Base-by-base conservation (phyloP, 2,113 vertebrate species). In the Etheostoma cragini region DNA sequence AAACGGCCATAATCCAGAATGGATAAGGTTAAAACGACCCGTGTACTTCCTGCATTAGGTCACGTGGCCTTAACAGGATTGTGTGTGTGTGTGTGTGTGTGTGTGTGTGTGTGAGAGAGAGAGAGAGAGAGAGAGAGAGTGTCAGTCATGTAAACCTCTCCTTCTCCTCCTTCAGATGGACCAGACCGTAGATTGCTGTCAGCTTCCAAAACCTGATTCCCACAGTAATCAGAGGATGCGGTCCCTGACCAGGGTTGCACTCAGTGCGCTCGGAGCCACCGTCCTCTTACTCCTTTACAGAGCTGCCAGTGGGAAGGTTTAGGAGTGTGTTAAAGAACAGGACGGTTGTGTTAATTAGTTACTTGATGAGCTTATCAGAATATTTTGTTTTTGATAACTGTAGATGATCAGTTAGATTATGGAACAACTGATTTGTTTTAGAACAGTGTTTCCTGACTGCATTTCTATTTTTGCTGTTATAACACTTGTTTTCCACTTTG, bases 241-340 rank as follows among this genome's bases (percentile, higher is more conserved):
- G 84, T 49, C 88, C 82, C 69, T 95, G 30, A 94, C 91, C 88
- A 79, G 86, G 12, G 91, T 94, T 12, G 82, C 76, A 1, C 24
- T 96, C 76, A 88, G 94, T 42, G 12, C 94, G 12, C 83, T 97
- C 4, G 96, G 96, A 75, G 94, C 94, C 76, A 85, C 87, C 11
- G 71, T 96, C 84, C 72, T 96, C 53, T 77, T 97, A n/a, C 77
- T 97, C 14, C 72, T 95, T 76, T 70, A 88, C 87, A 87, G 84
- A 89, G 84, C 84, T 21, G 94, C 91, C 77, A 92, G 84, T 78
- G 87, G 88, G 17, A 89, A 73, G 26, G 15, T 76, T 72, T 26
- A 58, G 19, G 35, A 67, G 14, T 4, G 21, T 45, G 62, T 26
- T 78, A 13, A 72, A 65, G 38, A 6, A 21, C 16, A 0, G 8